Conservation (phyloP, 1,140 invertebrate genomes). For the Atta cephalotes region DNA sequence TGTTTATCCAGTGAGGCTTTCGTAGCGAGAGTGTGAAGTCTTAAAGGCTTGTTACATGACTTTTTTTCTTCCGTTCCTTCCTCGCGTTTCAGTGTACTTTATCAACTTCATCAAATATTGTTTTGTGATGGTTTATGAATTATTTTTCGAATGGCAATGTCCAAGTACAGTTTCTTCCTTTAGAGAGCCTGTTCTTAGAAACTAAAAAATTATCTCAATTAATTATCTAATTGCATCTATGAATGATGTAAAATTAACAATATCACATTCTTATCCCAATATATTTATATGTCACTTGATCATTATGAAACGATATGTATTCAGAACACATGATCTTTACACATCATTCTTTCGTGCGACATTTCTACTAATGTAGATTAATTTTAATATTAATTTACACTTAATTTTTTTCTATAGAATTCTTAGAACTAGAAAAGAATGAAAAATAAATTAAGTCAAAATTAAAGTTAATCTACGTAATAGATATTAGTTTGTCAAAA, state of each 20-base stretch:
- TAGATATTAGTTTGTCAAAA: not conserved
- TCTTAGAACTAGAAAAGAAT: too few relatives aligned
- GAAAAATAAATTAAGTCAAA: too few relatives aligned
- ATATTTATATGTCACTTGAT: not conserved
- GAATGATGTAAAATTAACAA: not conserved
- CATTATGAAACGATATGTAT: not conserved
- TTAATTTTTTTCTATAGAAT: too few relatives aligned
- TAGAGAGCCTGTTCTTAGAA: too few relatives aligned
- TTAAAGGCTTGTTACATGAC: conserved; percentile 13
- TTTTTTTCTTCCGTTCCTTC: conserved; percentile 20
- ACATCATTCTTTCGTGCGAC: not conserved
- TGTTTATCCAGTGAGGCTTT: conserved; percentile 56
- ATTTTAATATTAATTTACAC: too few relatives aligned
- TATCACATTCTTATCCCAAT: not conserved
- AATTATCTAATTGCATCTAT: not conserved
- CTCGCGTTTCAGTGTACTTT: not conserved
- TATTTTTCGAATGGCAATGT: not conserved
- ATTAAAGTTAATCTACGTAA: too few relatives aligned
- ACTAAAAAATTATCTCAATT: not conserved
- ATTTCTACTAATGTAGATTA: not conserved
- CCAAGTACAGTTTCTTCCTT: not conserved
- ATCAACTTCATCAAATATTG: not conserved
- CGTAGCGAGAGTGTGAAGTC: conserved; percentile 35
- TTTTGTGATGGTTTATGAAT: not conserved
- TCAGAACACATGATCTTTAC: not conserved